These are phyloP conservation scores for Rhinoptilus africanus DNA, from an alignment of 2,113 vertebrate genomes.

Conservation along the genomic window DNA sequence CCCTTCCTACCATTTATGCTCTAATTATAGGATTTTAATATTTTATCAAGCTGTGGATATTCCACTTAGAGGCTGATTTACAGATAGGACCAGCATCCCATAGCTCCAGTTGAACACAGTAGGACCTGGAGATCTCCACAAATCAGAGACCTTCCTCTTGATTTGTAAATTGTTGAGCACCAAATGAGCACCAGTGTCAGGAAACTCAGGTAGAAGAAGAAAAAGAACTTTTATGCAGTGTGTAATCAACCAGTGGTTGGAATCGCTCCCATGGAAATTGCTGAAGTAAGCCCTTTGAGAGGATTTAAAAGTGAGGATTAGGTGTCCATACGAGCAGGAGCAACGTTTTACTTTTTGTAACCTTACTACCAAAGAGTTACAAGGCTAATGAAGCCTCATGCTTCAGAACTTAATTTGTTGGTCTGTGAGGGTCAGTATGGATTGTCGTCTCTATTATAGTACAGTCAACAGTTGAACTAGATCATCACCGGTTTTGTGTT, in stretches of 20 bases:
- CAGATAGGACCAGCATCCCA: background rate
- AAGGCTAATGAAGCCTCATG: background rate
- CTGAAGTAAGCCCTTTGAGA: background rate
- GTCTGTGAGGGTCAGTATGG: background rate
- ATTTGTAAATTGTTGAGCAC: background rate
- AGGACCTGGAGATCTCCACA: background rate
- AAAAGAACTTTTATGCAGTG: background rate
- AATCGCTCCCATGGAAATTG: background rate
- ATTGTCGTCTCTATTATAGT: background rate
- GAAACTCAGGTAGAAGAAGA: background rate
- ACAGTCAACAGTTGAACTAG: background rate
- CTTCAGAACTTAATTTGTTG: background rate
- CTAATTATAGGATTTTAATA: slow-evolving; percentile 37
- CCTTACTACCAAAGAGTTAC: background rate
- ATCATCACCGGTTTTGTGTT: background rate
- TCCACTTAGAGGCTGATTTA: background rate
- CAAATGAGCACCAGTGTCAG: background rate
- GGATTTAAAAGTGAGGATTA: background rate
- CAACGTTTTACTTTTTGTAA: background rate
- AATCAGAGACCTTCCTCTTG: background rate
- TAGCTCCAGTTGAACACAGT: background rate
- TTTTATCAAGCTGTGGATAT: background rate
- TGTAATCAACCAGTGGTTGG: background rate
- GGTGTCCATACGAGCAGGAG: background rate
- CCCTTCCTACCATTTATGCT: background rate